Evolutionary conservation across 2,797 vertebrate genomes (phyloP), one percentile per base, ranked within the genome.

Genomic region (Peromyscus nudipes): DNA sequence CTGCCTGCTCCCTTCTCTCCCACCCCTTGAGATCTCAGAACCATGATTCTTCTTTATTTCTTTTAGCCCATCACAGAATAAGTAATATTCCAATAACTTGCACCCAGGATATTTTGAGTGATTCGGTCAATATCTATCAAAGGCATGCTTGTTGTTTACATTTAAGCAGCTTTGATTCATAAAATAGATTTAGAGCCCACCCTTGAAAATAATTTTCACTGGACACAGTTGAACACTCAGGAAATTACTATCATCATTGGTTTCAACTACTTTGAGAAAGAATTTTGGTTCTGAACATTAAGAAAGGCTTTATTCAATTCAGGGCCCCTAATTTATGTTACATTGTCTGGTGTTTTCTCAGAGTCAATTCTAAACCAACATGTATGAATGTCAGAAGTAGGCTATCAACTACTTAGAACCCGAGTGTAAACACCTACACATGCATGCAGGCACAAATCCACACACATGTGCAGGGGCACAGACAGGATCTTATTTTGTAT

Each of bases 171-270:
- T 95, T 46, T 29, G 10, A 87, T 62, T 81, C 43, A 81, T 34
- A 80, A 55, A 89, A 80, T 27, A 43, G 25, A 87, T 79, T 92
- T 82, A 83, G 21, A 93, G 19, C 0, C 34, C 31, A 89, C 57
- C 6, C 85, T 93, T 43, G 34, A 94, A 92, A 96, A 89, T 21
- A 87, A 43, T 86, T 93, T 37, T 91, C 89, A 8, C 60, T 73
- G 7, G 31, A 62, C 4, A 83, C 14, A 86, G 34, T 55, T 95
- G 13, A 94, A 89, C 13, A 52, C 75, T 93, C 49, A 84, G 16
- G 77, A 92, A 88, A 89, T 92, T 73, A 71, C 40, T 75, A 71
- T 76, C 16, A 57, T 65, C 62, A 90, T 65, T 60, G 69, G 21
- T 67, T 55, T 23, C 29, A 27, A 88, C 62, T 71, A 91, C 46